Percentiles rank a stretch among this genome's conserved stretches.
Evolutionary conservation across 2,113 vertebrate species (phyloP).

Genomic region (Colius striatus): DNA sequence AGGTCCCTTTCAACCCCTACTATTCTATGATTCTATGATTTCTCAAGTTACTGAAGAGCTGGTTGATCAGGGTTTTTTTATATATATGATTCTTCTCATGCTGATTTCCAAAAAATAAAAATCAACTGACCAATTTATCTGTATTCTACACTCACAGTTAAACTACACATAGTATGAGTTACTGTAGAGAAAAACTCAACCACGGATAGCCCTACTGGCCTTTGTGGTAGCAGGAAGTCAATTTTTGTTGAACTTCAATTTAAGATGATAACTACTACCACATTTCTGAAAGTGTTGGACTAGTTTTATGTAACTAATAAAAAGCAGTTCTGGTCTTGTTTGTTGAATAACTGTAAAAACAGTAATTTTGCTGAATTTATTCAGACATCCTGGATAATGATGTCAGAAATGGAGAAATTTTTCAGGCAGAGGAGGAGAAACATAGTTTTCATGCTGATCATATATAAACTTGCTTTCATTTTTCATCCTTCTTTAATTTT

Average conservation of each 20-base stretch:
- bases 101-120: neutral
- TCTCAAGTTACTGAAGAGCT: neutral
- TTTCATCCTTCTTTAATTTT: neutral
- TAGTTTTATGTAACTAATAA: neutral
- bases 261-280: neutral
- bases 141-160: neutral
- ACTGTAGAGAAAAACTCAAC: neutral
- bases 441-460: neutral
- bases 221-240: neutral
- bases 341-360: neutral
- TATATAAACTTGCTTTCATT: neutral
- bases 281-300: neutral
- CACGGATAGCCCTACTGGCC: neutral
- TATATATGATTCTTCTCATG: neutral
- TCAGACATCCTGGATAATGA: neutral
- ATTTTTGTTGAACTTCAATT: neutral
- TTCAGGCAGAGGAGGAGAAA: neutral
- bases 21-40: too few species aligned
- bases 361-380: neutral
- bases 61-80: neutral
- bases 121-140: neutral
- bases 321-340: neutral
- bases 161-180: neutral
- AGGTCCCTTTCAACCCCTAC: too few species aligned
- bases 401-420: neutral